A percentile compares a stretch with the other conserved stretches of the same genome.
phyloP scores from a whole-genome alignment of 2,113 vertebrate species.

The Lipotes vexillifer region DNA sequence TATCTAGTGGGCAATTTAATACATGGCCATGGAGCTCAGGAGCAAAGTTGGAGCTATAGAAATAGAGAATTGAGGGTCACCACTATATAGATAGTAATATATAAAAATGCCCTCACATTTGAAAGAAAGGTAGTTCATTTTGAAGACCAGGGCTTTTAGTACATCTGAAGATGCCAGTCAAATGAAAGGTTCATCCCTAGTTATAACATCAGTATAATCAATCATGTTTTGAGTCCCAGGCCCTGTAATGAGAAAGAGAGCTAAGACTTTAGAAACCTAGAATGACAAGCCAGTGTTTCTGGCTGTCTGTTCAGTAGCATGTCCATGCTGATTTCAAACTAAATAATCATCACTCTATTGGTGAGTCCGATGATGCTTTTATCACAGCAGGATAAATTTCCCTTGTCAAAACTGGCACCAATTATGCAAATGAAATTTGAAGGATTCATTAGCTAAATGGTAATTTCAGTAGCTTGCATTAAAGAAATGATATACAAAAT shows the following conservation, averaged over 20 bases:
- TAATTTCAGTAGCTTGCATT: conserved; percentile 72
- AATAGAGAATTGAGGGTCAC: background rate
- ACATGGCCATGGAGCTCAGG: background rate
- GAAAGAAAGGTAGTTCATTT: background rate
- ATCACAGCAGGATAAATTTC: conserved; percentile 68
- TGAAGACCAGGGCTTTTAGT: background rate
- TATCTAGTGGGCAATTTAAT: background rate
- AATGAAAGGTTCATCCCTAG: background rate
- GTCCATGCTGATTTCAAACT: conserved; percentile 44
- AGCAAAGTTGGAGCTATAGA: background rate
- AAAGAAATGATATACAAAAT: conserved; percentile 70
- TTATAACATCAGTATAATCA: background rate
- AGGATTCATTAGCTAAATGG: conserved; percentile 78
- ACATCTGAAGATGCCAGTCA: background rate
- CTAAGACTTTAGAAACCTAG: background rate
- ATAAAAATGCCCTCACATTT: background rate
- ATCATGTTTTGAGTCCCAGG: background rate
- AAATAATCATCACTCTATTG: background rate
- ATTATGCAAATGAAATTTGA: conserved; percentile 75
- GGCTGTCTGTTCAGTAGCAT: background rate
- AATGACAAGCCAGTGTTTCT: background rate
- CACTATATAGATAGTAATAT: background rate
- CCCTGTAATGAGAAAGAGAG: background rate
- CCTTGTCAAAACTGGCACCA: conserved; percentile 58
- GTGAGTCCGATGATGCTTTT: conserved; percentile 44